Conservation (phyloP, 1,140 invertebrate species). For the Temnothorax nylanderi region DNA sequence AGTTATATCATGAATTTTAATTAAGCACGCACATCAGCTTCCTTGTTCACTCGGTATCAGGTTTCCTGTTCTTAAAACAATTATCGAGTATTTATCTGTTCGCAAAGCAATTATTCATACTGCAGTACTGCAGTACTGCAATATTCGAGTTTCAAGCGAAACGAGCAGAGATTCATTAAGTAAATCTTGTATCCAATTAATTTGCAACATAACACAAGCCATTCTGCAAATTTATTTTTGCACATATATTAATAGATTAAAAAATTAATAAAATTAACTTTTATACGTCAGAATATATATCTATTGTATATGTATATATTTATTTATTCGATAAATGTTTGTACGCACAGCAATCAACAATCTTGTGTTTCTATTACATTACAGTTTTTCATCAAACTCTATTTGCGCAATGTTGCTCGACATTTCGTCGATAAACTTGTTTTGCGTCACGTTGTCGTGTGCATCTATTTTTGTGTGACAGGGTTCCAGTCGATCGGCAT, state of each 20-base stretch:
- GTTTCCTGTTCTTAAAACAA: slow-evolving; percentile 1
- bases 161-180: not conserved
- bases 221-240: not conserved
- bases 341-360: too few species aligned
- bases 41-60: not conserved
- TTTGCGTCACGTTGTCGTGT: not conserved
- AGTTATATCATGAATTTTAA: slow-evolving; percentile 33
- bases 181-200: not conserved
- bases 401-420: slow-evolving; percentile 10
- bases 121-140: not conserved
- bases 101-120: not conserved
- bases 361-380: not conserved
- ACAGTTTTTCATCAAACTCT: slow-evolving; percentile 19
- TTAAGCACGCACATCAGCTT: not conserved
- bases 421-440: slow-evolving; percentile 45
- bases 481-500: slow-evolving; percentile 13
- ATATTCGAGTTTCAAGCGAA: not conserved
- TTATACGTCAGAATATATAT: not conserved
- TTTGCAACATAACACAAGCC: not conserved
- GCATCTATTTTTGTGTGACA: slow-evolving; percentile 39
- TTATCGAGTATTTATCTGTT: not conserved
- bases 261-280: not conserved
- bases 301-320: not conserved
- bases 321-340: not conserved
- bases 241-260: not conserved